phyloP scores from a whole-genome alignment of 2,888 invertebrate genomes.

The Corbicula japonica region DNA sequence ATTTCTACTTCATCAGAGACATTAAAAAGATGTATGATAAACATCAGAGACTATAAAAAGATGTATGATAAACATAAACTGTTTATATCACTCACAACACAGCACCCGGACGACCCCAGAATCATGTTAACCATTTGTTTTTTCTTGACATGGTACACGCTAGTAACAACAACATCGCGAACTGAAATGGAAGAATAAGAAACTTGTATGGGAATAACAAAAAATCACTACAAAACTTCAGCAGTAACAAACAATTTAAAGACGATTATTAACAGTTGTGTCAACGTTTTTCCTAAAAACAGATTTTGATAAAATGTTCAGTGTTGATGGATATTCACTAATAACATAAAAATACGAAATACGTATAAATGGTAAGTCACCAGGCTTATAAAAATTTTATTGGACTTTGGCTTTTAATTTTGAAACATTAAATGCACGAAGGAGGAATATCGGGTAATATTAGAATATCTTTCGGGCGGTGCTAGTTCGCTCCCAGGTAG shows the following conservation, averaged over 20 bases:
- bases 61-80: no score
- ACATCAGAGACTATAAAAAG: no score
- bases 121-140: conserved; percentile 33
- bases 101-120: conserved; percentile 60
- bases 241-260: neutral
- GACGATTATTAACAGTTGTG: no score
- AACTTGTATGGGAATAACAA: neutral
- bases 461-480: neutral
- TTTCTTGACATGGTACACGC: conserved; percentile 49
- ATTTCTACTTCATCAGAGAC: no score
- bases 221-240: neutral
- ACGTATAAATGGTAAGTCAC: no score
- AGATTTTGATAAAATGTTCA: neutral
- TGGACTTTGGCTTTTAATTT: no score
- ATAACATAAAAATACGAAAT: no score
- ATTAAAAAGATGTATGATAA: no score
- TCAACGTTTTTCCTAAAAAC: neutral
- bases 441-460: neutral
- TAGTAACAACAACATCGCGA: conserved; percentile 31
- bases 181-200: conserved; percentile 20
- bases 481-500: neutral
- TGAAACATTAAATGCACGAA: no score
- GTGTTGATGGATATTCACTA: no score
- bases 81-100: conserved; percentile 61
- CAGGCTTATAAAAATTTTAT: no score